Evolutionary conservation across 2,113 vertebrate species (phyloP).

Genomic region (Amphiprion percula): DNA sequence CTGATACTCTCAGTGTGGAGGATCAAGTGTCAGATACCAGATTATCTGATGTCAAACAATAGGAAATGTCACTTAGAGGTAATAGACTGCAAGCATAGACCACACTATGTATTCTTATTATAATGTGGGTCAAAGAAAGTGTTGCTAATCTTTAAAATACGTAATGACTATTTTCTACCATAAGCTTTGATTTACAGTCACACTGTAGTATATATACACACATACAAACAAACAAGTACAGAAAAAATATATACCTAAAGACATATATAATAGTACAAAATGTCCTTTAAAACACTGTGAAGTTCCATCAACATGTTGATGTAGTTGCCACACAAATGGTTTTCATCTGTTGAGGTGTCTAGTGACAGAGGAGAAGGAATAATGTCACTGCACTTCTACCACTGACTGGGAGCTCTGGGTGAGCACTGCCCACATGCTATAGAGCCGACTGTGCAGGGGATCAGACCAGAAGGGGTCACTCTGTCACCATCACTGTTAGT

Average conservation of each 20-base stretch:
- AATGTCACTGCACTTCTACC: background rate
- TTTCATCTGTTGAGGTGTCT: background rate
- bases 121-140: background rate
- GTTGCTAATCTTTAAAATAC: background rate
- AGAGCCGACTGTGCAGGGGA: constrained; percentile 42
- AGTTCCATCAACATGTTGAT: background rate
- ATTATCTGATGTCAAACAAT: constrained; percentile 10
- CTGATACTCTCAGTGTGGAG: no score
- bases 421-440: background rate
- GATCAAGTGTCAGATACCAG: no score
- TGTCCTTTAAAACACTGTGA: background rate
- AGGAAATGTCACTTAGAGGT: background rate
- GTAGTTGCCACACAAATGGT: no score
- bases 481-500: constrained; percentile 65
- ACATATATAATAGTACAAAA: background rate
- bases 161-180: background rate
- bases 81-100: background rate
- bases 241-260: background rate
- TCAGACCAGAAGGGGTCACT: constrained; percentile 84
- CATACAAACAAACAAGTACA: no score
- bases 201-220: background rate
- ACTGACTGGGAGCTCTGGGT: constrained; percentile 30
- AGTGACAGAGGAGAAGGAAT: constrained; percentile 1
- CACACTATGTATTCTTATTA: background rate
- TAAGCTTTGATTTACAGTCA: background rate